A percentile compares a stretch with the other conserved stretches of the same genome.
phyloP scores from a whole-genome alignment of 1,140 invertebrate species.

The Condylostylus longicornis region DNA sequence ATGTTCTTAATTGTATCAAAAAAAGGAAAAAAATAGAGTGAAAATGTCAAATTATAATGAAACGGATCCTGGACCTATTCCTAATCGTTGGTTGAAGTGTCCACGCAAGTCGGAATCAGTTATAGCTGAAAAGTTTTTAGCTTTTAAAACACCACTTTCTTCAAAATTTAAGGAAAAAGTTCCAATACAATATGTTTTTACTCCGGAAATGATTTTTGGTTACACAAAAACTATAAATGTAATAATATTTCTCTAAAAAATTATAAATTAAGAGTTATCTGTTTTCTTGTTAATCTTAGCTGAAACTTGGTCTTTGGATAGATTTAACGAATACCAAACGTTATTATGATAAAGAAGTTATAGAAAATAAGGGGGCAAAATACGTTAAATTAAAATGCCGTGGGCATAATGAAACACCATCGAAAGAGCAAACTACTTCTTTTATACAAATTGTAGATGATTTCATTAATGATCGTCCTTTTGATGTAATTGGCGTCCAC shows the following conservation, averaged over 20 bases:
- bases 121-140: slow-evolving; percentile 67
- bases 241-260: slow-evolving; percentile 10
- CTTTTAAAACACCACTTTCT: slow-evolving; percentile 85
- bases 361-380: slow-evolving; percentile 57
- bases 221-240: slow-evolving; percentile 57
- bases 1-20: too few species aligned
- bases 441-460: slow-evolving; percentile 66
- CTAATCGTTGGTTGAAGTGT: slow-evolving; percentile 82
- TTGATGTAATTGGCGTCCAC: slow-evolving; percentile 78
- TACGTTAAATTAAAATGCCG: slow-evolving; percentile 79
- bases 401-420: slow-evolving; percentile 70
- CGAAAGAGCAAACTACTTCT: slow-evolving; percentile 53
- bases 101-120: slow-evolving; percentile 65
- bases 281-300: slow-evolving; percentile 31
- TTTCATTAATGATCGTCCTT: slow-evolving; percentile 64
- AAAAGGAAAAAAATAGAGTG: too few species aligned
- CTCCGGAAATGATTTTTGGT: slow-evolving; percentile 67
- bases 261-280: neutral
- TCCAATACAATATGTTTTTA: slow-evolving; percentile 62
- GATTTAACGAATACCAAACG: slow-evolving; percentile 89
- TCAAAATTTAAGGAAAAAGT: slow-evolving; percentile 63
- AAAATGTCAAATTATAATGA: too few species aligned
- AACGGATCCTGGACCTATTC: slow-evolving; percentile 52
- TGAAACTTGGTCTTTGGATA: slow-evolving; percentile 87
- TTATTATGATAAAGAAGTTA: slow-evolving; percentile 71